These are phyloP conservation scores for Strix uralensis DNA, from an alignment of 2,113 vertebrate species.

Conservation along the genomic window DNA sequence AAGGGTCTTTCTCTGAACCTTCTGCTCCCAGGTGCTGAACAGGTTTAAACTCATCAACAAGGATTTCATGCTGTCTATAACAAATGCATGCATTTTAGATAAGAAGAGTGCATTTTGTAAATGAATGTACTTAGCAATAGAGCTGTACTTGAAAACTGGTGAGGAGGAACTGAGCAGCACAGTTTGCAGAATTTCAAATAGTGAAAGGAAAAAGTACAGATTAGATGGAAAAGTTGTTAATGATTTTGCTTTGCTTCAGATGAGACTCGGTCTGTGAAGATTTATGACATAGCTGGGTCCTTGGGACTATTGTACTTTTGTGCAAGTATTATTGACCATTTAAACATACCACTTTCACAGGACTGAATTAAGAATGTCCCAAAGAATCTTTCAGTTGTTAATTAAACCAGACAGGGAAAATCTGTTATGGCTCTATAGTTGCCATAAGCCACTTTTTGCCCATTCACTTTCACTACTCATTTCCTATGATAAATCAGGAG, in stretches of 20 bases:
- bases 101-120: background rate
- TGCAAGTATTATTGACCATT: background rate
- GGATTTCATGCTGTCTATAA: background rate
- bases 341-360: background rate
- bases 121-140: background rate
- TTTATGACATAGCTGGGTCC: accelerated
- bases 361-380: background rate
- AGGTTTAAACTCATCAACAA: background rate
- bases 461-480: background rate
- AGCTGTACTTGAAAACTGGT: background rate
- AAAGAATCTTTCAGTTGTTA: background rate
- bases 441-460: too few relatives aligned
- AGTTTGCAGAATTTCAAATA: background rate
- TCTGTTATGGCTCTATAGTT: background rate
- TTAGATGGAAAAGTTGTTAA: background rate
- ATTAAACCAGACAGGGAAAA: background rate
- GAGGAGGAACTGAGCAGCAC: background rate
- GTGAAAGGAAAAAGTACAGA: background rate
- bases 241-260: background rate
- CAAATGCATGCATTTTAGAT: accelerated
- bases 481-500: background rate
- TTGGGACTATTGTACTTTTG: background rate
- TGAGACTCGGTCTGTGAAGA: background rate
- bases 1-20: background rate
- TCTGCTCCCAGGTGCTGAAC: background rate